Evolutionary conservation across 2,797 vertebrate genomes (phyloP), one percentile per base, ranked within the genome.

Genomic region (Orestias chungarensis): DNA sequence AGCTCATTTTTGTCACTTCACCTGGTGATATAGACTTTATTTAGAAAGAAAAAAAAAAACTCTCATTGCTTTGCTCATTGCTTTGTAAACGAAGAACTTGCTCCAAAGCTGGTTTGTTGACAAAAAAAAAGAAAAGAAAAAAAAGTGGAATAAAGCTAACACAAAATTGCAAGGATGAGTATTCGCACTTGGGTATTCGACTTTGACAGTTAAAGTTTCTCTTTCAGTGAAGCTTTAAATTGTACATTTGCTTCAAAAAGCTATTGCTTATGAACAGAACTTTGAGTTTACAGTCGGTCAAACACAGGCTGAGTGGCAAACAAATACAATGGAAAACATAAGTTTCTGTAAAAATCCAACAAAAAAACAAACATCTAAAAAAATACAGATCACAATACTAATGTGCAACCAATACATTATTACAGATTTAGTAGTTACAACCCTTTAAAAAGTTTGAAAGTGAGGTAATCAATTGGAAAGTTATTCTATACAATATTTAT

Each of bases 151-250:
- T 38, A 68, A 59, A 80, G 64, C 62, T 46, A 50, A 15, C 40
- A 55, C 44, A 71, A 55, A 67, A 71, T 44, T 55, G 79, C 64
- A 68, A 81, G 74, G 46, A 54, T 47, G 42, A 62, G 42, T 50
- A 73, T 64, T 68, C 49, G 42, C 29, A 46, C 70, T 80, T 71
- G 9, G 74, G 66, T 68, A 46, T 1, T 80, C 42, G 61, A 57
- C 52, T 78, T 31, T 59, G 64, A 74, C 25, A 57, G 38, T 68
- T 44, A 59, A 46, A 42, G 35, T 50, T 46, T 55, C 49, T 50
- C 64, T 75, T 74, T 83, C 57, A 78, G 68, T 57, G 29, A 49
- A 67, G 66, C 35, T 78, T 80, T 57, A 23, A 74, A 74, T 74
- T 78, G 70, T 69, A 68, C 68, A 74, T 66, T 52, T 49, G 66